These are phyloP conservation scores for Heterotilapia buettikoferi DNA, from an alignment of 2,113 vertebrate genomes.

Conservation along the genomic window DNA sequence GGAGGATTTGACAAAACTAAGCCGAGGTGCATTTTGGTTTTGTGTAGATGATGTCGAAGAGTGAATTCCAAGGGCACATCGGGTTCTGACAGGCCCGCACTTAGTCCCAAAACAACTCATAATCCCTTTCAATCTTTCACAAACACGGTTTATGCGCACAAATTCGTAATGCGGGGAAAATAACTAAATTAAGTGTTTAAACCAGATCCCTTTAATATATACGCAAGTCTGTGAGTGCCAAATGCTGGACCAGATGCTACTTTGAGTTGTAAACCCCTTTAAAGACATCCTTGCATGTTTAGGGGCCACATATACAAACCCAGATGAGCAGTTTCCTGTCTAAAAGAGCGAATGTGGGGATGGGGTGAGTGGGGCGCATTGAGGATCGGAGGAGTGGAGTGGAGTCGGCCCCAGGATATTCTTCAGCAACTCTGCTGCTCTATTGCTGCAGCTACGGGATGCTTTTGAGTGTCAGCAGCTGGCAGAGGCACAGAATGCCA, in stretches of 20 bases:
- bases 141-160: background rate
- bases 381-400: slow-evolving; percentile 1
- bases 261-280: slow-evolving; percentile 6
- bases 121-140: background rate
- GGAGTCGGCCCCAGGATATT: slow-evolving; percentile 31
- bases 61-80: slow-evolving; percentile 20
- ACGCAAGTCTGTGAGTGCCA: background rate
- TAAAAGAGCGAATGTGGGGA: slow-evolving; percentile 1
- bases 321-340: slow-evolving; percentile 12
- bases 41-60: background rate
- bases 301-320: background rate
- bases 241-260: slow-evolving; percentile 33
- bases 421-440: slow-evolving; percentile 31
- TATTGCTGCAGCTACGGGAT: slow-evolving; percentile 36
- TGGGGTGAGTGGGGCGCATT: slow-evolving; percentile 6
- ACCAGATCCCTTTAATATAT: background rate
- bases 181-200: background rate
- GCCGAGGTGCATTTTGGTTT: background rate
- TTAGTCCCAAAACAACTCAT: slow-evolving; percentile 9
- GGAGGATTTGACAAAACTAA: slow-evolving; percentile 31
- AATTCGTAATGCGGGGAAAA: background rate
- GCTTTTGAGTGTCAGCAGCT: slow-evolving; percentile 62
- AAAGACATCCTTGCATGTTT: background rate
- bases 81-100: background rate
- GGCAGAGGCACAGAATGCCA: slow-evolving; percentile 41